phyloP scores from a whole-genome alignment of 2,888 invertebrate genomes.

The Chloroclystis v-ata region DNA sequence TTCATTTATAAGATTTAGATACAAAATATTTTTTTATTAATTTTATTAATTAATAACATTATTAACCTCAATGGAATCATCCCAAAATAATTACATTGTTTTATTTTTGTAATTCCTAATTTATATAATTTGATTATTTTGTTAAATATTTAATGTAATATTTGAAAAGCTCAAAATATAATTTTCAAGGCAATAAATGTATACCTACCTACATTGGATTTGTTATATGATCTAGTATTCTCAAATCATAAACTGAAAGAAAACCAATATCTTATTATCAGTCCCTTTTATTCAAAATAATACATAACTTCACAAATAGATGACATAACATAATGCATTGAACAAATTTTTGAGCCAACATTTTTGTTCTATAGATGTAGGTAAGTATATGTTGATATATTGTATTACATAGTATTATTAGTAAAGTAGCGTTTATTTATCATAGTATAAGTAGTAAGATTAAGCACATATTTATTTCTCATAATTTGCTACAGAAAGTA shows the following conservation, averaged over 20 bases:
- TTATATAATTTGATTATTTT: neutral
- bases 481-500: neutral
- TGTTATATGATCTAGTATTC: constrained; percentile 28
- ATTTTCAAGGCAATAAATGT: constrained; percentile 39
- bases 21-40: neutral
- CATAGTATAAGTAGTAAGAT: constrained; percentile 51
- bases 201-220: too few species aligned
- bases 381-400: neutral
- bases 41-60: constrained; percentile 9
- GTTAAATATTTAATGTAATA: neutral
- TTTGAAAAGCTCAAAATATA: constrained; percentile 23
- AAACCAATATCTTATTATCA: too few species aligned
- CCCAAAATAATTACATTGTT: constrained; percentile 7
- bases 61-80: constrained; percentile 25
- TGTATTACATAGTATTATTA: constrained; percentile 67
- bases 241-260: constrained; percentile 40
- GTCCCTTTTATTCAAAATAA: too few species aligned
- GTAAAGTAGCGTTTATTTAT: constrained; percentile 36
- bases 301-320: too few species aligned
- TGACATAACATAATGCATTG: too few species aligned
- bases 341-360: too few species aligned
- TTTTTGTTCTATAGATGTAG: too few species aligned
- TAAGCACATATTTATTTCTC: neutral
- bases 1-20: neutral
- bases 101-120: too few species aligned